Base-by-base conservation (phyloP, 1,140 invertebrate genomes). In the Ceratina australensis region DNA sequence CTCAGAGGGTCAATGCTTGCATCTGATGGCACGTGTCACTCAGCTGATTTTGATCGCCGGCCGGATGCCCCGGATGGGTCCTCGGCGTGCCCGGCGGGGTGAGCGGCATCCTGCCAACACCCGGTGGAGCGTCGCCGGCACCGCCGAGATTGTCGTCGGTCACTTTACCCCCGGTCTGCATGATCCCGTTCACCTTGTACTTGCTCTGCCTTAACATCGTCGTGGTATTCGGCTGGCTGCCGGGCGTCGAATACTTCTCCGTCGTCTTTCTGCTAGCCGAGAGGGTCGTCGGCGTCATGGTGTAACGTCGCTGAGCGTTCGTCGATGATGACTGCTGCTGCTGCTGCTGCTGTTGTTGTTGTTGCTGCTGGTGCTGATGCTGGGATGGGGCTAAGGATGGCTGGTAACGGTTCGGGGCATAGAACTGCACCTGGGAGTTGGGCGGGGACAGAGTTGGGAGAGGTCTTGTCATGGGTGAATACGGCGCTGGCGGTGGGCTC, bases 1-100 rank as follows among this genome's bases (percentile, higher is more conserved):
- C 79, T 90, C 79, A 92, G 56, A 92, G 82, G 71, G 78, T 90
- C 26, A 92, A 89, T 42, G 90, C 86, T 82, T 92, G 91, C 81
- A 92, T 88, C 60, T 91, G 91, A 89, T 92, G 92, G 86, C 91
- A 92, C 81, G 89, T 75, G 20, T 92, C 92, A 75, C 79, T 87
- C 20, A 92, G 81, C 65, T 89, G 89, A 82, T 83, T 87, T 54
- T 88, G 87, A 75, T 91, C 88, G 24, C 81, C 79, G 20, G 66
- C 80, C 20, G 83, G 57, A 60, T 86, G 80, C 18, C 60, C 57
- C 2, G 74, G 52, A 65, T 85, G 85, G 24, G 74, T 75, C 18
- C 88, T 81, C 0, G 91, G 90, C 0, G 90, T 91, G 2, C 84
- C 84, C 0, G 90, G 90, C 15, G 91, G 90, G 3, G 90, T 91